These are phyloP conservation scores for Andrena hattorfiana DNA, from an alignment of 2,888 invertebrate species.

Conservation along the genomic window DNA sequence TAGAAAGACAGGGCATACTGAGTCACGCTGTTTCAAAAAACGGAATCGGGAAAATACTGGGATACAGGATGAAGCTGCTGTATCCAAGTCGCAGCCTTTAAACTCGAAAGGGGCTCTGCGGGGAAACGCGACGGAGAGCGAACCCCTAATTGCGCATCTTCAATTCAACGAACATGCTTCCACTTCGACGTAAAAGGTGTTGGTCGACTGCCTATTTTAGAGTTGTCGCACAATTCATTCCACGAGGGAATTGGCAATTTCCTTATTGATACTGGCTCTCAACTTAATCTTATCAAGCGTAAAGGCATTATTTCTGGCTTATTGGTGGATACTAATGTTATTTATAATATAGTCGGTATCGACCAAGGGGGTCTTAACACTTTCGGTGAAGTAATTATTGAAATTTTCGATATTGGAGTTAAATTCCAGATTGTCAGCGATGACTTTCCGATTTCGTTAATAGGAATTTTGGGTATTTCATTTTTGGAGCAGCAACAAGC, in stretches of 20 bases:
- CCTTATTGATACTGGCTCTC: not conserved
- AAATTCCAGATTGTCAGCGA: not conserved
- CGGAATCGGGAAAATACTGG: not conserved
- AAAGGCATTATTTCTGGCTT: not conserved
- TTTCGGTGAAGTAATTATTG: not conserved
- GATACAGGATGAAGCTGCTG: not conserved
- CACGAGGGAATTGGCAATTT: not conserved
- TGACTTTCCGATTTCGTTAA: not conserved
- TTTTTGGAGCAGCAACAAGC: not conserved
- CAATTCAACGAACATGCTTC: no score
- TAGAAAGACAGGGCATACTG: not conserved
- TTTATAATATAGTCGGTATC: not conserved
- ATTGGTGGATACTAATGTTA: not conserved
- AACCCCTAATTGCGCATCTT: no score
- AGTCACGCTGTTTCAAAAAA: not conserved
- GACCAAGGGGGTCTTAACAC: not conserved
- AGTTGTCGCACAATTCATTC: no score
- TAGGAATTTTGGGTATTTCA: constrained; percentile 4
- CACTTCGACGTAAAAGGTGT: no score
- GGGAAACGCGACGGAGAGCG: no score
- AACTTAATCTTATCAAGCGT: not conserved
- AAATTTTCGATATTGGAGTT: not conserved
- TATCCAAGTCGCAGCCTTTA: not conserved
- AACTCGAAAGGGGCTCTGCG: not conserved
- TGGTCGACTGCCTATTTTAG: no score